Evolutionary conservation across 2,888 invertebrate genomes (phyloP).

Genomic region (Plutella xylostella): DNA sequence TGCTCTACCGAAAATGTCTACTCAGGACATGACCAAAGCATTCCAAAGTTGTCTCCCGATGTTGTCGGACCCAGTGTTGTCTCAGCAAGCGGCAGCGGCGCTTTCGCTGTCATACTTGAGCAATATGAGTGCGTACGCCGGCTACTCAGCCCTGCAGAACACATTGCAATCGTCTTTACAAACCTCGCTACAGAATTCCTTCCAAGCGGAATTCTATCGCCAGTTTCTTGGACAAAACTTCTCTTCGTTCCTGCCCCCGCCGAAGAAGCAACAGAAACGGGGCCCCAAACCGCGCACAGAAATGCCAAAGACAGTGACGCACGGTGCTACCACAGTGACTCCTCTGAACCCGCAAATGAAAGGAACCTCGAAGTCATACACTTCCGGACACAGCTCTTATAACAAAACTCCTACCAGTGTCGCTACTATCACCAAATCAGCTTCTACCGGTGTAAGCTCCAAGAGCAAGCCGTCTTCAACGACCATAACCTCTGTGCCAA

Average conservation of each 20-base stretch:
- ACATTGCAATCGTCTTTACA: slow-evolving; percentile 40
- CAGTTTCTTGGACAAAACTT: slow-evolving; percentile 45
- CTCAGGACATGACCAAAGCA: slow-evolving; percentile 46
- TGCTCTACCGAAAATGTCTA: slow-evolving; percentile 40
- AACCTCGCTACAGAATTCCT: slow-evolving; percentile 39
- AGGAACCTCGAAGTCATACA: neutral
- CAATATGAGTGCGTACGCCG: slow-evolving; percentile 44
- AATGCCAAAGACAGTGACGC: neutral
- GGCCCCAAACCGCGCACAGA: slow-evolving; percentile 31
- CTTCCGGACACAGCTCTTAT: too few species aligned
- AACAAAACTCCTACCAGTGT: too few species aligned
- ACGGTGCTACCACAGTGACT: slow-evolving; percentile 18
- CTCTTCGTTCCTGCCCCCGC: slow-evolving; percentile 33
- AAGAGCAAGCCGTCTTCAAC: too few species aligned
- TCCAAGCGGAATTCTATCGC: slow-evolving; percentile 57
- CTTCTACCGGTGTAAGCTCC: too few species aligned
- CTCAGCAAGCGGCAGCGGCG: slow-evolving; percentile 51
- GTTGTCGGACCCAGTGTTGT: slow-evolving; percentile 42
- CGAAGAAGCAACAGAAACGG: slow-evolving; percentile 52
- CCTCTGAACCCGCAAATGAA: neutral
- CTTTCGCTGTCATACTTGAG: slow-evolving; percentile 45
- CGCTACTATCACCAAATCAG: too few species aligned
- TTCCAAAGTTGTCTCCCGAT: slow-evolving; percentile 52
- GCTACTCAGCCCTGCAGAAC: slow-evolving; percentile 41
- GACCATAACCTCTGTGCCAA: too few species aligned